These are phyloP conservation scores for Pseudochaenichthys georgianus DNA, from an alignment of 2,797 vertebrate species.

Conservation along the genomic window DNA sequence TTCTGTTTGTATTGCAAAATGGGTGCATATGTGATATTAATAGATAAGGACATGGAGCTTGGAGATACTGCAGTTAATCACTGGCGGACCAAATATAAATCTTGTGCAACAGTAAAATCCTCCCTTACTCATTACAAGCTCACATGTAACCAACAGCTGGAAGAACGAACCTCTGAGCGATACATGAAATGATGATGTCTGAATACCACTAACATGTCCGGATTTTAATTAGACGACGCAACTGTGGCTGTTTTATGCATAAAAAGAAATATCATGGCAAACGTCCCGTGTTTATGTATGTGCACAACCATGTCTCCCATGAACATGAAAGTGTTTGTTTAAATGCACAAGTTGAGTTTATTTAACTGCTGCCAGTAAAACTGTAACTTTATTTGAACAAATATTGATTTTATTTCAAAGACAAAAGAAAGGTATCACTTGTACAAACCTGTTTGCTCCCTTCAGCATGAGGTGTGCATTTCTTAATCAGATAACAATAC, in stretches of 20 bases:
- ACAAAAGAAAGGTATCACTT: slow-evolving; percentile 46
- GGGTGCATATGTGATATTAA: no score
- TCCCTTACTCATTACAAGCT: background rate
- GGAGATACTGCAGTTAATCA: no score
- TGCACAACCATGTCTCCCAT: background rate
- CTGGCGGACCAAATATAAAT: no score
- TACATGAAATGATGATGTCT: no score
- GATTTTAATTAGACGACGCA: slow-evolving; percentile 29
- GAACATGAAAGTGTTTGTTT: background rate
- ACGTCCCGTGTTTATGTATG: background rate
- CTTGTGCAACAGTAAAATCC: no score
- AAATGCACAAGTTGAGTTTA: background rate
- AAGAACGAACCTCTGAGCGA: background rate
- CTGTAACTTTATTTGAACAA: slow-evolving; percentile 51
- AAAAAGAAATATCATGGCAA: slow-evolving; percentile 31
- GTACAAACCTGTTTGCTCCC: slow-evolving; percentile 56
- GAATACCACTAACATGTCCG: slow-evolving; percentile 18
- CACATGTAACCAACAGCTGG: background rate
- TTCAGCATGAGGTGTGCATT: slow-evolving; percentile 31
- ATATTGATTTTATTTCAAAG: slow-evolving; percentile 68
- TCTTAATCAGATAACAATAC: slow-evolving; percentile 13
- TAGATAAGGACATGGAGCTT: no score
- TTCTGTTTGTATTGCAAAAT: no score
- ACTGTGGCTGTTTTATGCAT: slow-evolving; percentile 17
- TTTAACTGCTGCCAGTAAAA: slow-evolving; percentile 9